Conservation (phyloP, 2,797 vertebrate species). For the Nyctalus aviator region DNA sequence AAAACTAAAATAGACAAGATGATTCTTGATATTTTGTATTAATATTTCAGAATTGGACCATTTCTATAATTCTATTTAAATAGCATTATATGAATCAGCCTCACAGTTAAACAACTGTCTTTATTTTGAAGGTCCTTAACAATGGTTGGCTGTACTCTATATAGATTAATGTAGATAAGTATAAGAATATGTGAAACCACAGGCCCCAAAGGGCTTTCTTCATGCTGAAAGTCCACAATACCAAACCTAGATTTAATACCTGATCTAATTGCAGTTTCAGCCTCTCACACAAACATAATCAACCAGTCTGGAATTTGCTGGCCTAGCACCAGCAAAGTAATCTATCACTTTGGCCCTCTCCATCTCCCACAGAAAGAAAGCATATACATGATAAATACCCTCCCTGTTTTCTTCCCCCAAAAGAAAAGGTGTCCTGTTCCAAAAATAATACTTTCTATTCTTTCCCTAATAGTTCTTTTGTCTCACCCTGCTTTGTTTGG, state of each 20-base stretch:
- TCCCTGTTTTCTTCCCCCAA: neutral
- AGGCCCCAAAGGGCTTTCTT: neutral
- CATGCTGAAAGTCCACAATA: neutral
- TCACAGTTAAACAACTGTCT: neutral
- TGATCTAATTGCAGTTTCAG: neutral
- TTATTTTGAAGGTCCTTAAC: neutral
- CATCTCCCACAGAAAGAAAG: neutral
- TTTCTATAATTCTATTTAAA: neutral
- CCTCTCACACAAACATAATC: neutral
- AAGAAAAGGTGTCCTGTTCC: neutral
- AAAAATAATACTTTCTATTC: neutral
- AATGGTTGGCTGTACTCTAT: neutral
- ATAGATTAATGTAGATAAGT: neutral
- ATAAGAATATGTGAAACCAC: neutral
- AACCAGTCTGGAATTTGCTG: neutral
- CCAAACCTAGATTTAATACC: neutral
- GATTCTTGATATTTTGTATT: neutral
- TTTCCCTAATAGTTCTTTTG: neutral
- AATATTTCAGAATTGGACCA: neutral
- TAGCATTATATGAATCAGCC: neutral
- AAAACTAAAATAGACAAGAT: neutral
- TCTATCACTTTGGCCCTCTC: neutral
- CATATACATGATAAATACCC: neutral
- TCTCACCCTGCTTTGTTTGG: neutral
- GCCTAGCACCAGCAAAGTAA: neutral